A percentile compares a stretch with the other conserved stretches of the same genome.
These are phyloP conservation scores for Achroia grisella DNA, from an alignment of 1,140 invertebrate genomes.

Conservation along the genomic window DNA sequence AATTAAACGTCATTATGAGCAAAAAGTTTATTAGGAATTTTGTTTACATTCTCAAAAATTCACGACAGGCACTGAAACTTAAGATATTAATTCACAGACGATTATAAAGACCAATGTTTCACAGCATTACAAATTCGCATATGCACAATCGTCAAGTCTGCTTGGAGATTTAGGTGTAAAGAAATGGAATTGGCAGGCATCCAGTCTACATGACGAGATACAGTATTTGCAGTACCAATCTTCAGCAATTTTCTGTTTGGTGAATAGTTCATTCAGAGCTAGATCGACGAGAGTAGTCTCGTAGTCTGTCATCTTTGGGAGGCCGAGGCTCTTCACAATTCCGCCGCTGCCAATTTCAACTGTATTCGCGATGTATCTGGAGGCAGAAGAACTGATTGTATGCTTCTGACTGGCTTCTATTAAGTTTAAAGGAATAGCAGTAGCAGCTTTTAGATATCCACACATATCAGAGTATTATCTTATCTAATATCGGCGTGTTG, in stretches of 20 bases:
- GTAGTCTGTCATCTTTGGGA: conserved; percentile 37
- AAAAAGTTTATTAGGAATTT: no score
- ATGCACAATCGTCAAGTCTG: conserved; percentile 48
- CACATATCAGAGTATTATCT: no score
- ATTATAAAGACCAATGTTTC: conserved; percentile 1
- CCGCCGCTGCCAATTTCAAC: conserved; percentile 42
- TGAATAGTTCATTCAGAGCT: conserved; percentile 30
- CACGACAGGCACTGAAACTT: conserved; percentile 1
- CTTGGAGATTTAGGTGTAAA: conserved; percentile 24
- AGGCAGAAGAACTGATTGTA: conserved; percentile 32
- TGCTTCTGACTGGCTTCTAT: conserved; percentile 11
- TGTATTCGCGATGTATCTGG: conserved; percentile 47
- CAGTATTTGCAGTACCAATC: conserved; percentile 47
- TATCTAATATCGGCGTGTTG: no score
- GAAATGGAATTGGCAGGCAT: conserved; percentile 34
- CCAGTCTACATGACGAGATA: conserved; percentile 26
- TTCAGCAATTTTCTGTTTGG: conserved; percentile 24
- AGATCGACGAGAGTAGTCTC: conserved; percentile 29
- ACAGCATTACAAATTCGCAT: conserved; percentile 25
- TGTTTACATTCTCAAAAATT: background rate
- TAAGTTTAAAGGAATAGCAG: no score
- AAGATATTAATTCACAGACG: background rate
- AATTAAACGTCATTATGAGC: no score
- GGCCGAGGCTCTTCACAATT: conserved; percentile 31
- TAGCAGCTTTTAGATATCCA: no score